phyloP scores from a whole-genome alignment of 2,888 invertebrate species.

The Gnatocerus cornutus region DNA sequence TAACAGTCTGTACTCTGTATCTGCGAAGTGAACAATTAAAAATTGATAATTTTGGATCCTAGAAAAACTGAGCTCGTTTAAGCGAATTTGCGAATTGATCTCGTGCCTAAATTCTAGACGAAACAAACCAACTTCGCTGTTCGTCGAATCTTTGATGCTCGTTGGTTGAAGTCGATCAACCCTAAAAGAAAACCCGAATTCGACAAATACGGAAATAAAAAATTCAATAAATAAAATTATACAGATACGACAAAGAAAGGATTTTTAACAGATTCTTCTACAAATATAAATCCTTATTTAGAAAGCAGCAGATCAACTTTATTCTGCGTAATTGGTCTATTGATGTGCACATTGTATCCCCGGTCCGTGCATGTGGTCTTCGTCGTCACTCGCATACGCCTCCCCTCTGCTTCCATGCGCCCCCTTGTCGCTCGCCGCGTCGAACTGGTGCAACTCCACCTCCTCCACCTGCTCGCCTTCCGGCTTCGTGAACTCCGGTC shows the following conservation, averaged over 20 bases:
- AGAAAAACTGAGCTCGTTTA: conserved; percentile 6
- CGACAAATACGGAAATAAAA: not conserved
- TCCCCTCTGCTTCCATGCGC: conserved; percentile 73
- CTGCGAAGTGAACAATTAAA: conserved; percentile 14
- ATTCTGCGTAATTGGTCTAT: conserved; percentile 70
- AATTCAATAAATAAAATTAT: conserved; percentile 37
- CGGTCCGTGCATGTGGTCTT: conserved; percentile 74
- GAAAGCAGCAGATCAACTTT: conserved; percentile 68
- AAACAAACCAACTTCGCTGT: not conserved
- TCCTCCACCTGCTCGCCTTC: conserved; percentile 89
- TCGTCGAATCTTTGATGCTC: not conserved
- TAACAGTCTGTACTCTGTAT: conserved; percentile 36
- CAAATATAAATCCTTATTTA: conserved; percentile 67
- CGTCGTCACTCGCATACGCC: conserved; percentile 82
- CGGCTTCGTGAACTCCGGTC: conserved; percentile 82
- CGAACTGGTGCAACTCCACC: conserved; percentile 85
- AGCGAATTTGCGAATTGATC: conserved; percentile 9
- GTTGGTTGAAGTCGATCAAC: not conserved
- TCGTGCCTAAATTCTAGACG: conserved; percentile 4
- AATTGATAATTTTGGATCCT: conserved; percentile 7
- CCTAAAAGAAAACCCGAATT: not conserved
- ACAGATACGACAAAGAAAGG: conserved; percentile 22
- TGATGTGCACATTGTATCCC: conserved; percentile 89
- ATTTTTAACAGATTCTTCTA: conserved; percentile 43
- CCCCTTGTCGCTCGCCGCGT: conserved; percentile 70